phyloP scores from a whole-genome alignment of 1,140 invertebrate genomes.

The Bilobella aurantiaca region DNA sequence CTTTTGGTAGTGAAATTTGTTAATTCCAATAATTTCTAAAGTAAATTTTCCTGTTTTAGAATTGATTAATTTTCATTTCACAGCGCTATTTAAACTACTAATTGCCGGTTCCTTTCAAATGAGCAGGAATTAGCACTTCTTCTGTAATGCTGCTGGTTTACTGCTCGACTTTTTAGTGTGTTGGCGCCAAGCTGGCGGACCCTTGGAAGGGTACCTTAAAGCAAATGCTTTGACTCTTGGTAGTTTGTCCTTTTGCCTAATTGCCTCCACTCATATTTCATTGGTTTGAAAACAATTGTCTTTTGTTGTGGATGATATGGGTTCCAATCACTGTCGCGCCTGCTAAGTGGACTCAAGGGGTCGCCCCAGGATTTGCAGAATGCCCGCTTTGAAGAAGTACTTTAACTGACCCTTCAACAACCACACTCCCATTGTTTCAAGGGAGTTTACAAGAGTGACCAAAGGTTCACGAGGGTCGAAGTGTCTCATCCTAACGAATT shows the following conservation, averaged over 20 bases:
- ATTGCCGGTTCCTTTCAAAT: background rate
- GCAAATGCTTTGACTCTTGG: background rate
- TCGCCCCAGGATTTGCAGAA: too few species aligned
- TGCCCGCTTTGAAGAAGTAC: too few species aligned
- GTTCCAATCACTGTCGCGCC: background rate
- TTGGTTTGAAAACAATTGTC: background rate
- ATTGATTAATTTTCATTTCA: too few species aligned
- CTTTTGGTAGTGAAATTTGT: too few species aligned
- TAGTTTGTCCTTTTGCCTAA: background rate
- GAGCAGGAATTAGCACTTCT: too few species aligned
- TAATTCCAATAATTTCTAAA: too few species aligned
- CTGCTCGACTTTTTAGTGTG: too few species aligned
- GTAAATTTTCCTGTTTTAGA: too few species aligned
- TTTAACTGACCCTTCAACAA: background rate
- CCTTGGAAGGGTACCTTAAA: background rate
- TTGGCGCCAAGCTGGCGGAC: background rate
- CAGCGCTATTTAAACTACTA: too few species aligned
- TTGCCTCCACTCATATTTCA: constrained; percentile 1
- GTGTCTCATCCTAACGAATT: background rate
- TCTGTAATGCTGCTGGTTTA: too few species aligned
- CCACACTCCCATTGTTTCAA: background rate
- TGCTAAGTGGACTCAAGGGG: background rate
- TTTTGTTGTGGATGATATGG: background rate
- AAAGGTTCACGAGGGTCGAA: background rate
- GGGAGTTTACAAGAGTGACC: too few species aligned